Evolutionary conservation across 2,888 invertebrate genomes (phyloP).

Genomic region (Incurvaria masculella): DNA sequence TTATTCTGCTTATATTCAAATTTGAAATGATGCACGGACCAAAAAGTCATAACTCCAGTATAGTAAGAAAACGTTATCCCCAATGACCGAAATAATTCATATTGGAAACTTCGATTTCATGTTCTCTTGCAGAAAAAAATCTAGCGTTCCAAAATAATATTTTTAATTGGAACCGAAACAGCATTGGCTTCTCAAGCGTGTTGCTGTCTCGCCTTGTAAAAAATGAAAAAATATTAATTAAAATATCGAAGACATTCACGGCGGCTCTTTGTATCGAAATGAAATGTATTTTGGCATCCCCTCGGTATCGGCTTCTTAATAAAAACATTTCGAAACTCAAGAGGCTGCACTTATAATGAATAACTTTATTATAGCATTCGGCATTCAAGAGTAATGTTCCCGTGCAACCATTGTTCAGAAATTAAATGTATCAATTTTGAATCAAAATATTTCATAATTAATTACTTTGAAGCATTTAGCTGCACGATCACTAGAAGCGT

Average conservation of each 20-base stretch:
- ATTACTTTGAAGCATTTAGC: too few relatives aligned
- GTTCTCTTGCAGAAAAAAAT: too few relatives aligned
- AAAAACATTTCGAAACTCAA: background rate
- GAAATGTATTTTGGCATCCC: background rate
- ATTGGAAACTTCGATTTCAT: too few relatives aligned
- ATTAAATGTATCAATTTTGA: too few relatives aligned
- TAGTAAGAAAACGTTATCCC: too few relatives aligned
- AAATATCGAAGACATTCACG: background rate
- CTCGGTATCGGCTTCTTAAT: background rate
- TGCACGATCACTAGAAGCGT: too few relatives aligned
- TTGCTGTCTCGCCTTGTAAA: background rate
- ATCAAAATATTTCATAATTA: too few relatives aligned
- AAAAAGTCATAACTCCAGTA: too few relatives aligned
- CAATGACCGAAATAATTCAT: too few relatives aligned
- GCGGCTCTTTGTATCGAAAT: background rate
- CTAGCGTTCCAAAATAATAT: background rate
- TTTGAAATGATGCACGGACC: too few relatives aligned
- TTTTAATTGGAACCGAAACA: background rate
- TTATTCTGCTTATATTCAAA: too few relatives aligned
- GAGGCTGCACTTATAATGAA: background rate
- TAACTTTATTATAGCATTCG: background rate
- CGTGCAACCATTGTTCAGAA: background rate
- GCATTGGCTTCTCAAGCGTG: background rate
- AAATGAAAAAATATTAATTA: background rate
- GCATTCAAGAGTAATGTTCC: background rate